These are phyloP conservation scores for Cynodonichthys magdalenae DNA, from an alignment of 2,797 vertebrate species.

Conservation along the genomic window DNA sequence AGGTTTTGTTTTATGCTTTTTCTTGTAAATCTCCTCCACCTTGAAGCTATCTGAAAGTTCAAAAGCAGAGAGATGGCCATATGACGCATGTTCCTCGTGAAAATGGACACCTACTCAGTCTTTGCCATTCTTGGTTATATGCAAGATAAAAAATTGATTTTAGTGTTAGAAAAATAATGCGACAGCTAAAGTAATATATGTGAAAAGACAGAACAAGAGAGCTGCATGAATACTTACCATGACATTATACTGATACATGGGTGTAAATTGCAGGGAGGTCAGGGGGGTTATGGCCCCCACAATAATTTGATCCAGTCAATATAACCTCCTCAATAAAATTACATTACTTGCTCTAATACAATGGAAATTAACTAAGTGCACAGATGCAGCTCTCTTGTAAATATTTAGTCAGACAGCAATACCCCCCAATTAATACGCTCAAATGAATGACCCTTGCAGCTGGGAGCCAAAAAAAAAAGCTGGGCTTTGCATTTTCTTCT, in stretches of 20 bases:
- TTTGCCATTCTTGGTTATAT: conserved; percentile 29
- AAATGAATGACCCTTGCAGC: conserved; percentile 69
- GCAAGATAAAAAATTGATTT: conserved; percentile 26
- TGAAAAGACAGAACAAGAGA: conserved; percentile 5
- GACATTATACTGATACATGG: conserved; percentile 25
- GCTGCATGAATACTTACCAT: conserved; percentile 31
- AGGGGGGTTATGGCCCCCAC: no score
- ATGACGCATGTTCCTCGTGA: conserved; percentile 35
- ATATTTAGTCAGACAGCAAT: no score
- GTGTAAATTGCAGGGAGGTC: no score
- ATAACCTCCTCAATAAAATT: no score
- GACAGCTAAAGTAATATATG: conserved; percentile 1
- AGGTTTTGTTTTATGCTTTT: conserved; percentile 49
- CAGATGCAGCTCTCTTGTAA: no score
- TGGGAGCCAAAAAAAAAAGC: conserved; percentile 61
- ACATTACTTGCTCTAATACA: no score
- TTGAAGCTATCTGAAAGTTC: conserved; percentile 59
- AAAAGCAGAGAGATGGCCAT: conserved; percentile 42
- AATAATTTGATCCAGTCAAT: no score
- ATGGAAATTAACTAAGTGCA: no score
- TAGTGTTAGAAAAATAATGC: conserved; percentile 24
- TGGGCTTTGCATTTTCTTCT: conserved; percentile 55
- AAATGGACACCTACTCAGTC: conserved; percentile 53
- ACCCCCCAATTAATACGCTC: conserved; percentile 58
- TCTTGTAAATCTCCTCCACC: conserved; percentile 56